phyloP scores from a whole-genome alignment of 1,140 invertebrate genomes.

The Halictus rubicundus region DNA sequence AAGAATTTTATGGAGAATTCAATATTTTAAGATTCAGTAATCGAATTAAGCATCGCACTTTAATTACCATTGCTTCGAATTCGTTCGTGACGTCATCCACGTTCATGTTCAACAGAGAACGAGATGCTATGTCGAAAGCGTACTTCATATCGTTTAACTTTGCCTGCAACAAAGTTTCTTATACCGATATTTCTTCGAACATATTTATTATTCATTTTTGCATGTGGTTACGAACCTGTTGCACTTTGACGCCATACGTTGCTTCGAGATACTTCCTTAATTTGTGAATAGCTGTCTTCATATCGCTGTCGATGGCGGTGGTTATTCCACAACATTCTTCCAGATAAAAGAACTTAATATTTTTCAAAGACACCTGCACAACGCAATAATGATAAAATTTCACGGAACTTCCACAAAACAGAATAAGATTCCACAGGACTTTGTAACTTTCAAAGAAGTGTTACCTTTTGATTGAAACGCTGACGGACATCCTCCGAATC shows the following conservation, averaged over 20 bases:
- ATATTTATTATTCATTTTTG: no score
- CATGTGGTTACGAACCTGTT: slow-evolving; percentile 77
- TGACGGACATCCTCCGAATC: slow-evolving; percentile 82
- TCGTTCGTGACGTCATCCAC: slow-evolving; percentile 59
- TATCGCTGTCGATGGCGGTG: slow-evolving; percentile 84
- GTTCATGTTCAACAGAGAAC: slow-evolving; percentile 82
- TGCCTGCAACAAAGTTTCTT: slow-evolving; percentile 72
- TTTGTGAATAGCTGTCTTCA: slow-evolving; percentile 85
- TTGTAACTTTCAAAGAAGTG: not conserved
- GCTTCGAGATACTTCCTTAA: slow-evolving; percentile 84
- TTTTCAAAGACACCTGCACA: slow-evolving; percentile 84
- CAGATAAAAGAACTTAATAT: slow-evolving; percentile 90
- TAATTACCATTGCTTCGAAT: not conserved
- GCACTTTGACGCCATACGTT: slow-evolving; percentile 81
- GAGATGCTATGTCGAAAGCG: slow-evolving; percentile 82
- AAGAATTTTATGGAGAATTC: no score
- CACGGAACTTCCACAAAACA: no score
- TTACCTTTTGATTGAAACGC: slow-evolving; percentile 85
- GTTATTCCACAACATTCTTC: slow-evolving; percentile 86
- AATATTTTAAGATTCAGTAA: no score
- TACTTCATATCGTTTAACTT: slow-evolving; percentile 83
- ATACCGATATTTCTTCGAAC: no score
- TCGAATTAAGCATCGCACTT: no score
- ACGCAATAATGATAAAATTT: no score
- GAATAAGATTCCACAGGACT: no score